Percentiles rank a stretch among this genome's conserved stretches.
These are phyloP conservation scores for Morus bassanus DNA, from an alignment of 2,797 vertebrate genomes.

Conservation along the genomic window DNA sequence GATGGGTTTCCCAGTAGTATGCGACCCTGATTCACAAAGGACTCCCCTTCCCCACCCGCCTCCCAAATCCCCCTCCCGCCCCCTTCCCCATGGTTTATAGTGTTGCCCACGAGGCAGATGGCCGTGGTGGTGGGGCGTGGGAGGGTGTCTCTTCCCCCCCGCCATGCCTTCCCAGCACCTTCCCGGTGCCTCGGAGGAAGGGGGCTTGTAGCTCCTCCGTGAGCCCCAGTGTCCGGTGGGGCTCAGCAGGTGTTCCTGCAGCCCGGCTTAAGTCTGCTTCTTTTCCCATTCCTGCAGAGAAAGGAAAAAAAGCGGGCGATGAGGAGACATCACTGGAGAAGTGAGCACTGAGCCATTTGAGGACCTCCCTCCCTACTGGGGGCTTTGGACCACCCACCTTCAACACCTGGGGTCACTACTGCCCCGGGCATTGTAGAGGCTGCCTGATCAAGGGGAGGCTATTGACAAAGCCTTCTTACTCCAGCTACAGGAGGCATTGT, in stretches of 20 bases:
- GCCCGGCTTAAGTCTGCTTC: conserved; percentile 84
- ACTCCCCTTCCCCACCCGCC: conserved; percentile 16
- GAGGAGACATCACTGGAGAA: neutral
- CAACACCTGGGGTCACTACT: neutral
- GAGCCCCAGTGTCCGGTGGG: neutral
- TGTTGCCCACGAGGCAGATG: neutral
- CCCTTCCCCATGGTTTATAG: conserved; percentile 6
- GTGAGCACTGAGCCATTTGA: neutral
- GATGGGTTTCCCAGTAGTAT: neutral
- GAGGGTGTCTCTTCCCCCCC: neutral
- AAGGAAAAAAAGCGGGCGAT: neutral
- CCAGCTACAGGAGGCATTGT: neutral
- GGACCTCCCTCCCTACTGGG: neutral
- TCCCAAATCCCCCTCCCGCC: neutral
- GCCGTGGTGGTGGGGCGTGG: neutral
- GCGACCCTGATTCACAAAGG: neutral
- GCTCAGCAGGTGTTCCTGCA: neutral
- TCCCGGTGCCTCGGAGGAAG: conserved; percentile 20
- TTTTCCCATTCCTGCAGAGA: conserved; percentile 91
- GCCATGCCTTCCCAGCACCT: neutral
- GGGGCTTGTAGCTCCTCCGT: neutral
- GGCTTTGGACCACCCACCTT: neutral
- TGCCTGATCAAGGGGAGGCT: neutral
- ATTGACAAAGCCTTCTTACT: neutral
- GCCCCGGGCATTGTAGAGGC: accelerated